phyloP scores from a whole-genome alignment of 2,888 invertebrate species.

The Ophion ellenae region DNA sequence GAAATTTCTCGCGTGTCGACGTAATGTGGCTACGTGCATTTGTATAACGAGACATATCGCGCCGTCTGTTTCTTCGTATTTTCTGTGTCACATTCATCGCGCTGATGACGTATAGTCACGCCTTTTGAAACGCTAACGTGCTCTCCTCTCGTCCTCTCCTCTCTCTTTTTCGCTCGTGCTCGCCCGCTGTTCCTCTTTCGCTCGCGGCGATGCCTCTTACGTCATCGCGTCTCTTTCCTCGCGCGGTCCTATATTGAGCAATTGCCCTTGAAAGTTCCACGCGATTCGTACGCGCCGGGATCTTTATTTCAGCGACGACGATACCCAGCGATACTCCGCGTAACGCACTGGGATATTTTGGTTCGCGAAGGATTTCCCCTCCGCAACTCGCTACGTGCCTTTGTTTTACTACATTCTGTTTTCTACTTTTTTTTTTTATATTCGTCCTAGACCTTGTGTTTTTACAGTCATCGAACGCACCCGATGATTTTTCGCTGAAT shows the following conservation, averaged over 20 bases:
- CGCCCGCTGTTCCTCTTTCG: neutral
- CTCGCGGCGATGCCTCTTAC: conserved; percentile 1
- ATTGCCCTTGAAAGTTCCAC: conserved; percentile 40
- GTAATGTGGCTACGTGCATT: neutral
- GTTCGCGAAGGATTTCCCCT: too few relatives aligned
- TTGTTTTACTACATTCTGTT: too few relatives aligned
- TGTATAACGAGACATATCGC: neutral
- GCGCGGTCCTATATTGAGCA: conserved; percentile 14
- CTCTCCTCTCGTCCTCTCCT: neutral
- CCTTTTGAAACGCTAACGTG: neutral
- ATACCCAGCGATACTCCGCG: neutral
- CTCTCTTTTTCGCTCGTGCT: neutral
- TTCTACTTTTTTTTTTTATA: too few relatives aligned
- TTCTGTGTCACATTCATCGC: neutral
- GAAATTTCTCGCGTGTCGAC: neutral
- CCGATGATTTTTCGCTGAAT: too few relatives aligned
- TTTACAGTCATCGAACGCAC: too few relatives aligned
- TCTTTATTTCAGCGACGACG: neutral
- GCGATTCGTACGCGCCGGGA: neutral
- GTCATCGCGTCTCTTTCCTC: conserved; percentile 36
- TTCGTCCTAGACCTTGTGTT: too few relatives aligned
- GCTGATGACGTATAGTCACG: conserved; percentile 4
- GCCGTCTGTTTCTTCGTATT: neutral
- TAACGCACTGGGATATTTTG: neutral
- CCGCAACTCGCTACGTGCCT: too few relatives aligned